phyloP scores from a whole-genome alignment of 2,888 invertebrate genomes.

The Eustalomyia histrio region DNA sequence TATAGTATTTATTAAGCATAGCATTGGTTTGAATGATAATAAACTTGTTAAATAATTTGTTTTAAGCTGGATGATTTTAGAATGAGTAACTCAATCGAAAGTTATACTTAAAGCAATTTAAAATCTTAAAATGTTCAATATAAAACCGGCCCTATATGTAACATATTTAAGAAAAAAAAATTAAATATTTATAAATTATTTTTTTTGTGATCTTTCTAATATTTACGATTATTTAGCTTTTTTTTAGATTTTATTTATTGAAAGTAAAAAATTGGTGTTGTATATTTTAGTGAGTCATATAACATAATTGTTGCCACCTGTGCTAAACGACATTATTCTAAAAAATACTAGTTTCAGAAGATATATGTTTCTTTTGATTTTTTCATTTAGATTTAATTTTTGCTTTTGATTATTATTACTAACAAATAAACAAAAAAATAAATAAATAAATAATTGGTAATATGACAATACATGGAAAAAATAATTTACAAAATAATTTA shows the following conservation, averaged over 20 bases:
- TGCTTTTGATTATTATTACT: too few species aligned
- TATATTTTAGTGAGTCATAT: conserved; percentile 28
- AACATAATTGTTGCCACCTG: background rate
- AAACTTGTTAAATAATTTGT: too few species aligned
- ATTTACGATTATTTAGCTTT: conserved; percentile 19
- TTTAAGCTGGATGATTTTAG: too few species aligned
- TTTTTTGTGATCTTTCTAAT: background rate
- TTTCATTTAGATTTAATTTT: background rate
- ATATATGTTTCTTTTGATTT: background rate
- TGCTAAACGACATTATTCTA: background rate
- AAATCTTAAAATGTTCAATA: too few species aligned
- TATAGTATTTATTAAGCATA: too few species aligned
- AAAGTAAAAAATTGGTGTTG: conserved; percentile 15
- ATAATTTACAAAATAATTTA: too few species aligned
- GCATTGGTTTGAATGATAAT: too few species aligned
- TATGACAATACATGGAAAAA: background rate
- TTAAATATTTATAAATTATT: too few species aligned
- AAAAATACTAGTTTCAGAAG: background rate
- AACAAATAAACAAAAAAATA: background rate
- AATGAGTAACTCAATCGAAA: too few species aligned
- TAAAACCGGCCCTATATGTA: too few species aligned
- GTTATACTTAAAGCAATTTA: too few species aligned
- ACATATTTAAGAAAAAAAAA: too few species aligned
- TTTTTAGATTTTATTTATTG: background rate
- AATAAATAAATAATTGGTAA: background rate